These are phyloP conservation scores for Phoxinus phoxinus DNA, from an alignment of 2,113 vertebrate genomes.

Conservation along the genomic window DNA sequence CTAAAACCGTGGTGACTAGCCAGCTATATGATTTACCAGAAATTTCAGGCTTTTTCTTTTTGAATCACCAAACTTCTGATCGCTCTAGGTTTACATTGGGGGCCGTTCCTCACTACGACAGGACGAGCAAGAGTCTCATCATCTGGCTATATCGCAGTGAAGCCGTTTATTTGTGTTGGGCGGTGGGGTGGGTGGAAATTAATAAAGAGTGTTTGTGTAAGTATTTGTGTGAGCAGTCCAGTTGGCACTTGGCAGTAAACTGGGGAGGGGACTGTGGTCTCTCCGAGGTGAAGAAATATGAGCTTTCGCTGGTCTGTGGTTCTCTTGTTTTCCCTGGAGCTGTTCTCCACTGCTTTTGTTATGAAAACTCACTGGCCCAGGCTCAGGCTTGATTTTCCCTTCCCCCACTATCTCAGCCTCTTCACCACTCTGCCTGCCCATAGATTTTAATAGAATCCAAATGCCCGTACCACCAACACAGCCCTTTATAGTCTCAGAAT, in stretches of 20 bases:
- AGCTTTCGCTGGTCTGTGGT: slow-evolving; percentile 46
- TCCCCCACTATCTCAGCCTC: slow-evolving; percentile 36
- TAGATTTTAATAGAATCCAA: slow-evolving; percentile 51
- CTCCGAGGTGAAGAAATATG: slow-evolving; percentile 47
- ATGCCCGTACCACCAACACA: slow-evolving; percentile 21
- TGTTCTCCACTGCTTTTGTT: slow-evolving; percentile 57
- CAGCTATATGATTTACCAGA: not conserved
- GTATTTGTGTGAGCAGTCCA: slow-evolving; percentile 43
- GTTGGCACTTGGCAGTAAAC: slow-evolving; percentile 44
- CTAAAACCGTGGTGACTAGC: not conserved
- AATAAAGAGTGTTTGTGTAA: slow-evolving; percentile 45
- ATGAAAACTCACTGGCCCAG: slow-evolving; percentile 49
- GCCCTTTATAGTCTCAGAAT: slow-evolving; percentile 28
- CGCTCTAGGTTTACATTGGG: slow-evolving; percentile 5
- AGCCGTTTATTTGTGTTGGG: slow-evolving; percentile 32
- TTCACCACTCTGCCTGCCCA: slow-evolving; percentile 7
- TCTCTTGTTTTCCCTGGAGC: slow-evolving; percentile 59
- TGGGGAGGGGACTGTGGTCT: slow-evolving; percentile 17
- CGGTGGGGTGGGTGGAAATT: slow-evolving; percentile 33
- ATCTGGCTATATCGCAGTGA: not conserved
- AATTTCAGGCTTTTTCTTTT: slow-evolving; percentile 2
- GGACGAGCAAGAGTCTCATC: not conserved
- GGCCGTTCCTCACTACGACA: not conserved
- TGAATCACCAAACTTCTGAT: not conserved
- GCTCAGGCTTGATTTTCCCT: slow-evolving; percentile 34